These are phyloP conservation scores for Anguilla rostrata DNA, from an alignment of 2,113 vertebrate genomes.

Conservation along the genomic window DNA sequence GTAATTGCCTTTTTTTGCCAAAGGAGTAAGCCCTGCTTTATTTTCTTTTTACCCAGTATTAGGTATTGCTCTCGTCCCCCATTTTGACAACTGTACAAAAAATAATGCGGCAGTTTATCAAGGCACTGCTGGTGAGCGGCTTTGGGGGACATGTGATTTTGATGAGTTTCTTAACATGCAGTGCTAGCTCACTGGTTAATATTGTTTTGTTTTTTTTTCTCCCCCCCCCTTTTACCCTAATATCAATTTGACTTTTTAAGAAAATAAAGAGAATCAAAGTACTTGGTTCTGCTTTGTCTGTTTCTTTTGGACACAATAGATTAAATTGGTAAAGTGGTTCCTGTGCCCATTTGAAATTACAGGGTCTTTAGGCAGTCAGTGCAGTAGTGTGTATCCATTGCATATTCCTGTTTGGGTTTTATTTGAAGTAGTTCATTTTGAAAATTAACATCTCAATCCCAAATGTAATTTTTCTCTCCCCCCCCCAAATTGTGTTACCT, in stretches of 20 bases:
- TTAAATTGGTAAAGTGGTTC: too few relatives aligned
- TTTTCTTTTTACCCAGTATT: neutral
- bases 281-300: constrained; percentile 1
- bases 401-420: too few relatives aligned
- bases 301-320: neutral
- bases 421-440: too few relatives aligned
- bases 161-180: constrained; percentile 45
- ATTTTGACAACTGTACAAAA: constrained; percentile 9
- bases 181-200: constrained; percentile 55
- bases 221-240: constrained; percentile 53
- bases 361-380: too few relatives aligned
- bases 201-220: constrained; percentile 58
- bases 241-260: constrained; percentile 70
- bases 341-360: too few relatives aligned
- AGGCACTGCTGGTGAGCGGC: neutral
- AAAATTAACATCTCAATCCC: too few relatives aligned
- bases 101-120: neutral
- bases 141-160: neutral
- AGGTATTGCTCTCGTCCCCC: neutral
- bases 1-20: constrained; percentile 37
- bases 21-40: constrained; percentile 31
- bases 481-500: too few relatives aligned
- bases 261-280: constrained; percentile 70
- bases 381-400: too few relatives aligned
- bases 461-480: too few relatives aligned